Conservation (phyloP, 1,140 invertebrate species). For the Leucophenga varia region DNA sequence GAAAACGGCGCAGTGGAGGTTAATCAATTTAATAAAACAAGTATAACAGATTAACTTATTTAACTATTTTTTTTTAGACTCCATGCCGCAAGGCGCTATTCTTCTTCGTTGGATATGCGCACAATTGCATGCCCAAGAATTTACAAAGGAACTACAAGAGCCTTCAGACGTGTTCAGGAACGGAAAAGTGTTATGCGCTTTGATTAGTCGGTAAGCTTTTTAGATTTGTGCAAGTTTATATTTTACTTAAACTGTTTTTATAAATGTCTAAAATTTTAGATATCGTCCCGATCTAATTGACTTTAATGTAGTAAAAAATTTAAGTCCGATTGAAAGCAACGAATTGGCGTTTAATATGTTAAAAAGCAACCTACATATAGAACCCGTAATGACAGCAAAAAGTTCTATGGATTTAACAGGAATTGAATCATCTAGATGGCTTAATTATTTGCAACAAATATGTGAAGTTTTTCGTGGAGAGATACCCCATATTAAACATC, state of each 20-base stretch:
- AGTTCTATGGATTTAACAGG: constrained; percentile 73
- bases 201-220: constrained; percentile 52
- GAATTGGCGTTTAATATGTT: constrained; percentile 81
- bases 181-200: constrained; percentile 47
- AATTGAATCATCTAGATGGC: constrained; percentile 75
- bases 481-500: constrained; percentile 78
- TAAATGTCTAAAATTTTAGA: constrained; percentile 61
- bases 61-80: constrained; percentile 20
- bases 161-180: constrained; percentile 51
- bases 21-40: background rate
- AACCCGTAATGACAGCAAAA: constrained; percentile 78
- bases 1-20: constrained; percentile 52
- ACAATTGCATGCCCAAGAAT: constrained; percentile 40
- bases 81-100: constrained; percentile 33
- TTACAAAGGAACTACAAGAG: constrained; percentile 40
- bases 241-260: too few species aligned
- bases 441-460: constrained; percentile 84
- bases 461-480: constrained; percentile 81
- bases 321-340: constrained; percentile 68
- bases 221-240: constrained; percentile 1
- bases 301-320: constrained; percentile 67
- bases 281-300: constrained; percentile 89
- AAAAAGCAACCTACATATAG: constrained; percentile 71
- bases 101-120: constrained; percentile 48
- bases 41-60: too few species aligned